Base-by-base conservation (phyloP, 2,888 invertebrate genomes). In the Horisme vitalbata region DNA sequence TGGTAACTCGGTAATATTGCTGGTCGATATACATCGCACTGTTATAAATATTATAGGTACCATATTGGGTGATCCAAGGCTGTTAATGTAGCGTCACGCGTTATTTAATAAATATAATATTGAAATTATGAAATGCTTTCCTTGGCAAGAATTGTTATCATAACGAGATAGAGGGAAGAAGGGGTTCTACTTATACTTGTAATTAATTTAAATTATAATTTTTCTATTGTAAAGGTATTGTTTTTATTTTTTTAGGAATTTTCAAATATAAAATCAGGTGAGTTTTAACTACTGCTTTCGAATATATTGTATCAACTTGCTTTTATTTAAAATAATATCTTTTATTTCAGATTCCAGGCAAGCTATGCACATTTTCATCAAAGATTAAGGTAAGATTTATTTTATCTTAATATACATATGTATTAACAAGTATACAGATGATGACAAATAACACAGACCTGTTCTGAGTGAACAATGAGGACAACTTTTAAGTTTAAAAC, bases 121-220 rank as follows among this genome's bases (percentile, higher is more conserved):
- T 55, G 54, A 53, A 55, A 56, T 51, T 38, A 48, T 52, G 50
- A 47, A 50, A 62, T 55, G 47, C 56, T 63, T 59, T 61, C 55
- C 55, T 59, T 53, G 55, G 44, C 55, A 56, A 54, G 59, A 63
- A 67, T 68, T 71, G 68, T 74, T 71, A 70, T 71, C 64, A 65
- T 61, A 54, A 67, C 61, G 59, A 65, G 66, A 72, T 68, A 70
- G 64, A 53, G 71, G 71, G 71, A 71, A 71, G 68, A 61, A 68
- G 64, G 71, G 66, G 65, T 62, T 66, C 75, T 81, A 79, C 73
- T 80, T 83, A 75, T 83, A 85, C 74, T 78, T 86, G 85, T 88
- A 89, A 88, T 87, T 87, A 85, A 83, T 89, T 86, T 88, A 87
- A 88, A 89, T 88, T 89, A 89, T 89, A 89, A 85, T 88, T 88